Percentiles rank a stretch among this genome's conserved stretches.
Evolutionary conservation across 2,113 vertebrate species (phyloP).

Genomic region (Probosciger aterrimus): DNA sequence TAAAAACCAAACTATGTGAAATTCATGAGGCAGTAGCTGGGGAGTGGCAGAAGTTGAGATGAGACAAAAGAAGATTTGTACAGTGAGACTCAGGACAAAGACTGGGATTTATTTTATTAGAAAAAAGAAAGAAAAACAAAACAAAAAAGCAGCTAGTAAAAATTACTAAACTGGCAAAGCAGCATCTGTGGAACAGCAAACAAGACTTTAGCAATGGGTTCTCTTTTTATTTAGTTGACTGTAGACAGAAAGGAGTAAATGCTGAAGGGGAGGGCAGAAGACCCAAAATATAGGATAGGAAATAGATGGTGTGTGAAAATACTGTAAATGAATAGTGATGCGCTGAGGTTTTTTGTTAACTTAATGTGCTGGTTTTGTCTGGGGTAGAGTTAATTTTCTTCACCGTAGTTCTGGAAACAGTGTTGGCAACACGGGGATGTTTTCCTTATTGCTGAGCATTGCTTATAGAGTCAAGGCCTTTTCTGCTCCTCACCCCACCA

Average conservation of each 20-base stretch:
- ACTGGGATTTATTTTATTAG: not conserved
- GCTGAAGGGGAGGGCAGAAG: not conserved
- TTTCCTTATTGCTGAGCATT: not conserved
- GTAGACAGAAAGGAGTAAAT: not conserved
- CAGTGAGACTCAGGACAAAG: not conserved
- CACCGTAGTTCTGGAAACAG: not conserved
- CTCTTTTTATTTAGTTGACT: not conserved
- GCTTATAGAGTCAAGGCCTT: not conserved
- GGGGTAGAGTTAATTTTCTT: not conserved
- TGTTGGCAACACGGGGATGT: not conserved
- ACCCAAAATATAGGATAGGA: not conserved
- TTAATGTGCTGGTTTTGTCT: not conserved
- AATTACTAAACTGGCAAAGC: not conserved
- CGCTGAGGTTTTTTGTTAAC: not conserved
- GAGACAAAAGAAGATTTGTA: not conserved
- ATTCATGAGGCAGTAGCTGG: not conserved
- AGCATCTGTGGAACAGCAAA: not conserved
- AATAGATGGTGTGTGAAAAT: not conserved
- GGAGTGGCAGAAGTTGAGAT: not conserved
- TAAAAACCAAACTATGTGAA: not conserved
- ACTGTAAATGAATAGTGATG: not conserved
- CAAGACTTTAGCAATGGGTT: not conserved
- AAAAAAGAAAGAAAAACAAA: not conserved
- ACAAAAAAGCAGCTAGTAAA: not conserved
- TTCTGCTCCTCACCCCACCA: not conserved